Evolutionary conservation across 2,113 vertebrate genomes (phyloP).

Genomic region (Pelodiscus sinensis): DNA sequence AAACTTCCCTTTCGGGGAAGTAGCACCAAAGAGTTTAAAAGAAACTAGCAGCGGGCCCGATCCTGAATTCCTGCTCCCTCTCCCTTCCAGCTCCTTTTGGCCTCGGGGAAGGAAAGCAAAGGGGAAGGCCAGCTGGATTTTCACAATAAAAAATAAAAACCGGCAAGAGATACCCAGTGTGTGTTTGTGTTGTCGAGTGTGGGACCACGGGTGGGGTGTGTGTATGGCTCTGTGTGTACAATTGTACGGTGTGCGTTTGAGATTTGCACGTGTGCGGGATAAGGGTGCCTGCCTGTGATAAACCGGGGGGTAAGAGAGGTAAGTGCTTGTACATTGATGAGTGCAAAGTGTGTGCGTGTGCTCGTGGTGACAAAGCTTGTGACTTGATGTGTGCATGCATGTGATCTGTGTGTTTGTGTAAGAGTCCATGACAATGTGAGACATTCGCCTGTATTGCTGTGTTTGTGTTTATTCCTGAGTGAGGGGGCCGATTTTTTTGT

Average conservation of each 20-base stretch:
- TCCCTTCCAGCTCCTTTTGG: background rate
- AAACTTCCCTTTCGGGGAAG: background rate
- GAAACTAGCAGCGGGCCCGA: background rate
- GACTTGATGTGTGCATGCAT: background rate
- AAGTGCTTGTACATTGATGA: background rate
- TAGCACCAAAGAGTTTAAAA: background rate
- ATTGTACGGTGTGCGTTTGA: no score
- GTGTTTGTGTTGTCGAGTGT: background rate
- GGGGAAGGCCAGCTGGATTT: background rate
- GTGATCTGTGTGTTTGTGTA: background rate
- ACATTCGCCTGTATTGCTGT: background rate
- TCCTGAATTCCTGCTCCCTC: rapidly evolving
- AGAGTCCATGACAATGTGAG: background rate
- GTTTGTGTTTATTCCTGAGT: background rate
- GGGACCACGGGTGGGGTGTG: background rate
- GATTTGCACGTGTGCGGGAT: background rate
- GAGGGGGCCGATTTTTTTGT: background rate
- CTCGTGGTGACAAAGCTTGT: background rate
- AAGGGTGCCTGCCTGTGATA: background rate
- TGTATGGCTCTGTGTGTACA: background rate
- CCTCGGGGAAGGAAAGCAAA: background rate
- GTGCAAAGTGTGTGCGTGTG: background rate
- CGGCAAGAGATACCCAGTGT: background rate
- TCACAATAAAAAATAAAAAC: background rate
- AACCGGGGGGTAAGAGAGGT: no score